Conservation (phyloP, 2,888 invertebrate species). For the Ochropleura leucogaster region DNA sequence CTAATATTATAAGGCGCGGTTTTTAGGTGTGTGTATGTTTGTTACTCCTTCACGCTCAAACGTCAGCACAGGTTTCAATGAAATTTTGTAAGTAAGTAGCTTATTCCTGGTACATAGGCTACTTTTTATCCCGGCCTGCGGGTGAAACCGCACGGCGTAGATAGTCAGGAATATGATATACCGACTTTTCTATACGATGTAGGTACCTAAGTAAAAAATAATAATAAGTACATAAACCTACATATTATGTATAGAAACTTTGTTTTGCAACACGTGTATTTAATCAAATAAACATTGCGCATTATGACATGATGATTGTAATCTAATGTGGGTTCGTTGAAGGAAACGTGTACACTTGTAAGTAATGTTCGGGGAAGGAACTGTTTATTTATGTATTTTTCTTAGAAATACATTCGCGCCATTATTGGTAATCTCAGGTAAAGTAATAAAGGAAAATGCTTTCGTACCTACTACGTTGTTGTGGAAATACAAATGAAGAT, state of each 20-base stretch:
- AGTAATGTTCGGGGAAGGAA: constrained; percentile 53
- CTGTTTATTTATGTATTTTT: constrained; percentile 49
- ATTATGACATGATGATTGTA: constrained; percentile 27
- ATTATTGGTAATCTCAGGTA: constrained; percentile 36
- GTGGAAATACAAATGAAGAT: constrained; percentile 9
- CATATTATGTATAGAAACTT: background rate
- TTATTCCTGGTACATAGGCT: too few relatives aligned
- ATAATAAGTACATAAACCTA: background rate
- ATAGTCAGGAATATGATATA: background rate
- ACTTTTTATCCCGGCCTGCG: too few relatives aligned
- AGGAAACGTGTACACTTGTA: constrained; percentile 31
- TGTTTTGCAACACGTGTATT: constrained; percentile 22
- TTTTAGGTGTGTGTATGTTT: too few relatives aligned
- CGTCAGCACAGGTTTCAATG: too few relatives aligned
- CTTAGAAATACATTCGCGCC: constrained; percentile 65
- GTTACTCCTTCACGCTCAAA: too few relatives aligned
- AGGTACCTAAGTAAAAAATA: too few relatives aligned
- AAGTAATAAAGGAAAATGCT: constrained; percentile 41
- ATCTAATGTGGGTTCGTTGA: constrained; percentile 27
- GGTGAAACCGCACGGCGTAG: too few relatives aligned
- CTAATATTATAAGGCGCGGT: too few relatives aligned
- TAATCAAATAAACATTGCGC: constrained; percentile 45
- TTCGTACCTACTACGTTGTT: background rate
- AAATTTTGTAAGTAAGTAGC: too few relatives aligned
- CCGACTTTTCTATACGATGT: too few relatives aligned